phyloP scores from a whole-genome alignment of 2,113 vertebrate species.

The Onychorhynchus coronatus region DNA sequence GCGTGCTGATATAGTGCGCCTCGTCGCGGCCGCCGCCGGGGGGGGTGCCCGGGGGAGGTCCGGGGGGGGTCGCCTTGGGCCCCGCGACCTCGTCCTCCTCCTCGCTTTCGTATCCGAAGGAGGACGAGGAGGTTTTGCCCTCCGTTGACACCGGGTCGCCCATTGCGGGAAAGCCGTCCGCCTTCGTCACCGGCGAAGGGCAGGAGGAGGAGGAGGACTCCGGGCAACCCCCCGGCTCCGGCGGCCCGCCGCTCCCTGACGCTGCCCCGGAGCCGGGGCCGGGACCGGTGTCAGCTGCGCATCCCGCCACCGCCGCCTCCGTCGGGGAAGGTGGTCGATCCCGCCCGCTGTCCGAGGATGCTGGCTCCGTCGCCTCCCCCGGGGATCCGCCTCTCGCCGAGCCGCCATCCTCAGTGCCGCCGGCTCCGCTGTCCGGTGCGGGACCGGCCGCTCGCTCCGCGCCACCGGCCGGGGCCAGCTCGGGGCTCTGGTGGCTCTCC shows the following conservation, averaged over 20 bases:
- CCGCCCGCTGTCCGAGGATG: neutral
- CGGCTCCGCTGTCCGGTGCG: neutral
- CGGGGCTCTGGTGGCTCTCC: neutral
- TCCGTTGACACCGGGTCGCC: conserved; percentile 16
- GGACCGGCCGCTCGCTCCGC: neutral
- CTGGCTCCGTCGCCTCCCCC: neutral
- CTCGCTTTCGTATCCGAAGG: conserved; percentile 72
- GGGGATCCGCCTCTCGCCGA: neutral
- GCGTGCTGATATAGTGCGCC: conserved; percentile 92
- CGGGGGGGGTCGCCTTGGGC: neutral
- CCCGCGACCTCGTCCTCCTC: conserved; percentile 21
- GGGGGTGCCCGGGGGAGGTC: neutral
- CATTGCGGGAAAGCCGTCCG: neutral
- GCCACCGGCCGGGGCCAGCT: neutral
- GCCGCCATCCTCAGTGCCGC: neutral
- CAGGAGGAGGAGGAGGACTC: conserved; percentile 53
- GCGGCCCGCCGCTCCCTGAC: neutral
- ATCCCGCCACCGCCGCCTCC: neutral
- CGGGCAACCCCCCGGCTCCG: neutral
- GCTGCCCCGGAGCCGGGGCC: neutral
- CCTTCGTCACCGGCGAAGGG: conserved; percentile 35
- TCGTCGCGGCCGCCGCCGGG: conserved; percentile 70
- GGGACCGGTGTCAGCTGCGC: neutral
- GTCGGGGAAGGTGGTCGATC: neutral
- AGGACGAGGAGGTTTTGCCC: conserved; percentile 59